Evolutionary conservation across 2,888 invertebrate genomes (phyloP), one percentile per base, ranked within the genome.

Genomic region (Chydorus sphaericus): DNA sequence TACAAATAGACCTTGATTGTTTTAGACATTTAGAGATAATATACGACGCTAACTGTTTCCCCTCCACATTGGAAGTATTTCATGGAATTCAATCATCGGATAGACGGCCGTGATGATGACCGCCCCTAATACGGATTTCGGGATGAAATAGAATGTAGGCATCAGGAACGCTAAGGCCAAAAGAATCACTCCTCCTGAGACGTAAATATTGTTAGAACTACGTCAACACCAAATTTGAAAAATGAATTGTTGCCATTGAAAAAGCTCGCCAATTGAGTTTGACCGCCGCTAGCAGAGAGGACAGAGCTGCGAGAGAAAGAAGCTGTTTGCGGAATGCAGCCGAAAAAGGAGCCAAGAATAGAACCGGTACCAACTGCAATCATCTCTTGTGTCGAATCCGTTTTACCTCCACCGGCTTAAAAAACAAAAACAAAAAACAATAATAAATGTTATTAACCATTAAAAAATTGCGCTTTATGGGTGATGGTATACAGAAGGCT

Each of bases 41-140:
- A 23, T 11, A 20, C 26, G n/a, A 28, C 11, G 29, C 54, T 33
- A 48, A 57, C 57, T 39, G 26, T 48, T 39, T 16, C 39, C 57
- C 55, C 36, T 54, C 57, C 57, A 57, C 54, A 57, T 52, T n/a
- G 52, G 53, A 23, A 48, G 33, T 53, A 90, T 75, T 54, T 90
- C 88, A 68, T 83, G 81, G 60, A 86, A 83, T 69, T 90, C 89
- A 18, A 90, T 82, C 89, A 90, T 90, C 69, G 88, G 88, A 55
- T 91, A 75, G 48, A 93, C 92, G 26, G 93, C 92, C 30, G 87
- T 84, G 62, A 92, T 88, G 66, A 93, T 92, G 63, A 93, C 84
- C 1, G 88, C 88, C 2, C 90, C 89, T 62, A 93, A 73, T 4
- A 85, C 79, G 10, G 91, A 78, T 68, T 83, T 86, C 1, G 90